These are phyloP conservation scores for Genyomyrus donnyi DNA, from an alignment of 2,113 vertebrate species.

Conservation along the genomic window DNA sequence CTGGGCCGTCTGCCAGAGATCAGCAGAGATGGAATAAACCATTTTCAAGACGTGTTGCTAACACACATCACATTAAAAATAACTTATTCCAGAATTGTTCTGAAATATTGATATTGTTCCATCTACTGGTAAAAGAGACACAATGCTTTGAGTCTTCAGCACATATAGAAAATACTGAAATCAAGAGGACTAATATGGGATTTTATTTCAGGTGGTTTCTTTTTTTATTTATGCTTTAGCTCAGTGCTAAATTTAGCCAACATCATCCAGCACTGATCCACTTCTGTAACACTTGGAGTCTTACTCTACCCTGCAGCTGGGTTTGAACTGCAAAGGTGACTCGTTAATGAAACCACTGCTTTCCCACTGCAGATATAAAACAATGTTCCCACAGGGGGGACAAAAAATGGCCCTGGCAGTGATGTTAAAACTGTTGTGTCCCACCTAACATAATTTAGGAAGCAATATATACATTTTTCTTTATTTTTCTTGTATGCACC, in stretches of 20 bases:
- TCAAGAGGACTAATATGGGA: slow-evolving; percentile 24
- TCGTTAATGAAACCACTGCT: not conserved
- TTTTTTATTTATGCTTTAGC: slow-evolving; percentile 5
- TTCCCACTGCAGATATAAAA: not conserved
- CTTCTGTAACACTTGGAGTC: not conserved
- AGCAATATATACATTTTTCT: not conserved
- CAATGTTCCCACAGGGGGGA: not conserved
- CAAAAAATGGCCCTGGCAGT: not conserved
- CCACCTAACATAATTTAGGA: not conserved
- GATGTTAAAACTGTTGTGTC: not conserved
- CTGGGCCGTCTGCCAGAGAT: slow-evolving; percentile 36
- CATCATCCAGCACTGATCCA: not conserved
- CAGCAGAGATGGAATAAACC: not conserved
- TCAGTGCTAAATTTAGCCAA: not conserved
- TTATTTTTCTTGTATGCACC: not conserved
- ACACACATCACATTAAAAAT: not conserved
- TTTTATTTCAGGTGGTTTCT: slow-evolving; percentile 31
- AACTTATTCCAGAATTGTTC: not conserved
- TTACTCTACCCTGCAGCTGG: not conserved
- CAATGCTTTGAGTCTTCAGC: not conserved
- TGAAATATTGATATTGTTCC: not conserved
- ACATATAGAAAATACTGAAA: slow-evolving; percentile 13
- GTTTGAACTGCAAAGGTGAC: not conserved
- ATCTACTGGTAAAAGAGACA: not conserved
- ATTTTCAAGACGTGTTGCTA: too few relatives aligned